Base-by-base conservation (phyloP, 2,113 vertebrate genomes). In the Procapra przewalskii region DNA sequence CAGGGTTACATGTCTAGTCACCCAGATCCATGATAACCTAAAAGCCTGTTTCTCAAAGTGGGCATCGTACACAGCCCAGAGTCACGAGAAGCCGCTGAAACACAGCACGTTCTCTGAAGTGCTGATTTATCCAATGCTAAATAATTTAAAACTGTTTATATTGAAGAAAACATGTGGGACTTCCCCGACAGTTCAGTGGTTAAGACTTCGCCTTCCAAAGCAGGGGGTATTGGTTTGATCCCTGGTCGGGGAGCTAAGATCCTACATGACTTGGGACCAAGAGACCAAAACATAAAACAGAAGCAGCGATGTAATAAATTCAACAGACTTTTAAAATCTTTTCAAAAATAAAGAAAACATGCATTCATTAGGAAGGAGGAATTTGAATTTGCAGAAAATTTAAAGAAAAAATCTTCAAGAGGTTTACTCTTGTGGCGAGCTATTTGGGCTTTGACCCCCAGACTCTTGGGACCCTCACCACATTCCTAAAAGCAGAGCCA, bases 321-420 rank as follows among this genome's bases (percentile, higher is more conserved):
- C 71, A 77, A 27, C 23, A 27, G 12, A 77, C 36, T 43, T 77
- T 43, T 43, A 27, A 77, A 77, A 43, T 43, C 71, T 43, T 77
- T 43, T 43, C 40, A 27, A 43, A 77, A 27, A 77, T 43, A 27
- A 77, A 43, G 21, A 77, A 77, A 77, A 33, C 33, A 60, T 93
- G 55, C 60, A 79, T 60, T 43, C 45, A 45, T 86, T 77, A 13
- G 7, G 59, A 40, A 52, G 48, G 27, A 60, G 31, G 25, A 67
- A 79, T 64, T 59, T 33, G 91, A 71, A 90, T 55, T 67, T 94
- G 57, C 17, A 90, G 6, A 55, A 45, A 84, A 88, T 43, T 36
- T 89, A 77, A 97, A 92, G 45, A 83, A 94, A 90, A 95, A 87
- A 71, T 84, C 31, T 77, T 71, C 79, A 83, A 81, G 36, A 90